Conservation (phyloP, 2,888 invertebrate genomes). For the Clostera curtula region DNA sequence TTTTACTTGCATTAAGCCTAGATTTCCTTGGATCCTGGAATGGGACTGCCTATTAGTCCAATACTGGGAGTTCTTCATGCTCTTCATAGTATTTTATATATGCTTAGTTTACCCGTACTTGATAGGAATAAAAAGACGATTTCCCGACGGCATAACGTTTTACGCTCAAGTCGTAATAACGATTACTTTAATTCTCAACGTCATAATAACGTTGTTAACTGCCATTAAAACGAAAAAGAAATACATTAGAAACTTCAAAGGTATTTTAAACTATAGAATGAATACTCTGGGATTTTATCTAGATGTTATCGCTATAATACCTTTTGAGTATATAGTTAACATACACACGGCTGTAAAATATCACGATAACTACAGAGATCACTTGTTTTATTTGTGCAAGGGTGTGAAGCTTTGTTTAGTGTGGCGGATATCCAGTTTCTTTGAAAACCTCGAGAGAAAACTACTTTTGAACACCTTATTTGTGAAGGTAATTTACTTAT, state of each 20-base stretch:
- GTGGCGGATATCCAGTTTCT: slow-evolving; percentile 63
- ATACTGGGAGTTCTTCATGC: slow-evolving; percentile 65
- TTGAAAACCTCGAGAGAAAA: slow-evolving; percentile 56
- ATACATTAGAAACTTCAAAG: slow-evolving; percentile 43
- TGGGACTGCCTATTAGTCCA: slow-evolving; percentile 55
- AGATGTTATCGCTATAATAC: slow-evolving; percentile 63
- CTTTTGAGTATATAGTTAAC: slow-evolving; percentile 62
- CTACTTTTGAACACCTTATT: slow-evolving; percentile 51
- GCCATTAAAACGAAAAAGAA: slow-evolving; percentile 63
- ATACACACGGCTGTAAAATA: slow-evolving; percentile 49
- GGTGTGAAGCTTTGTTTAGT: slow-evolving; percentile 69
- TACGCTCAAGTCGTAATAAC: slow-evolving; percentile 53
- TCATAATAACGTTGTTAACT: slow-evolving; percentile 55
- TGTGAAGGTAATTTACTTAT: slow-evolving; percentile 53
- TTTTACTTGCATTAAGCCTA: slow-evolving; percentile 52
- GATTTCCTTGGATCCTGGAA: slow-evolving; percentile 67
- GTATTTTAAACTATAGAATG: slow-evolving; percentile 55
- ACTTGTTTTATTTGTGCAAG: slow-evolving; percentile 65
- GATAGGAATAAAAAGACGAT: slow-evolving; percentile 52
- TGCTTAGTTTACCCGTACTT: slow-evolving; percentile 66
- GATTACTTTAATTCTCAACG: slow-evolving; percentile 52
- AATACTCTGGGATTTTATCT: slow-evolving; percentile 66
- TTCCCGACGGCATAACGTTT: slow-evolving; percentile 51
- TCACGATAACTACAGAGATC: slow-evolving; percentile 50
- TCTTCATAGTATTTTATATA: slow-evolving; percentile 51